Evolutionary conservation across 2,888 invertebrate genomes (phyloP).

Genomic region (Eutolmus rufibarbis): DNA sequence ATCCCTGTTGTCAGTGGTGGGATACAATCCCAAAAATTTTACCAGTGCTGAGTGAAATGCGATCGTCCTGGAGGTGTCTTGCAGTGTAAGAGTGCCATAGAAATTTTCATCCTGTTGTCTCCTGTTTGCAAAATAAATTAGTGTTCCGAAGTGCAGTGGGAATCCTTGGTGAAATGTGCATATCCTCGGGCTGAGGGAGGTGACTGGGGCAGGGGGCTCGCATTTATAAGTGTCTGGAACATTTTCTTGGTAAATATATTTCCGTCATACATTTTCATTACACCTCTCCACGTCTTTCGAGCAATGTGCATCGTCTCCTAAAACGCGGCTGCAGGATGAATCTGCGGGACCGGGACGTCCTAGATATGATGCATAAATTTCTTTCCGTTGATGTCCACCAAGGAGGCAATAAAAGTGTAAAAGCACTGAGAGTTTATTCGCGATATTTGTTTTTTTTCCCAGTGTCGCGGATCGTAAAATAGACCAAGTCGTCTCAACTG

Average conservation of each 20-base stretch:
- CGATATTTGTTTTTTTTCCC: background rate
- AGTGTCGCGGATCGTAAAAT: background rate
- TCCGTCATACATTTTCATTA: background rate
- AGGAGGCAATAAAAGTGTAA: constrained; percentile 13
- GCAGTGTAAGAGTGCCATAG: background rate
- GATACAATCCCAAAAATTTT: background rate
- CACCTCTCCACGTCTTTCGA: background rate
- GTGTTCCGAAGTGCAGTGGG: background rate
- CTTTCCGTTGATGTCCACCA: background rate
- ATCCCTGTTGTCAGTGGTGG: background rate
- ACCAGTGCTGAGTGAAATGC: background rate
- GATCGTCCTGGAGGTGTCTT: background rate
- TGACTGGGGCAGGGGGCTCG: background rate
- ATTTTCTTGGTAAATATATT: background rate
- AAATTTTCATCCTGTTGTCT: background rate
- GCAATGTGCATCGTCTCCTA: background rate
- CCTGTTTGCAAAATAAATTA: background rate
- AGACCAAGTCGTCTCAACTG: background rate
- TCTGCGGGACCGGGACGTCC: background rate
- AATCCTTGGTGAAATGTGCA: background rate
- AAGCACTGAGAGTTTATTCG: background rate
- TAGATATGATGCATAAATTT: background rate
- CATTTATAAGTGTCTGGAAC: background rate
- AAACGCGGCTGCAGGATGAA: background rate
- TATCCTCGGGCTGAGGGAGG: background rate